A percentile compares a stretch with the other conserved stretches of the same genome.
phyloP scores from a whole-genome alignment of 2,888 invertebrate genomes.

The Odontothrips loti region DNA sequence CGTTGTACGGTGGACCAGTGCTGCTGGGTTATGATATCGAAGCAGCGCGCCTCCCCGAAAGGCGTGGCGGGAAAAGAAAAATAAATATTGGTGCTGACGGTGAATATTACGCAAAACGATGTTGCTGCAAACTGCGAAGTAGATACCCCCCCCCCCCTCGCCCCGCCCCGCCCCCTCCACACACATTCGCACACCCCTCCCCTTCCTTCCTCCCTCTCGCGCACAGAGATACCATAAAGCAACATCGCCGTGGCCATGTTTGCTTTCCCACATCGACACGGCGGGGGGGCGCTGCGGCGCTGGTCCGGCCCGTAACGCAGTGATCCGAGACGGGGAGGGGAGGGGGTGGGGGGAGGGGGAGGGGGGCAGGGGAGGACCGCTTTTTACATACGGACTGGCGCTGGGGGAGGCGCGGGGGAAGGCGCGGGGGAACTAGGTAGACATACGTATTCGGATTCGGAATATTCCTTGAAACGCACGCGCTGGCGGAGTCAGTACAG shows the following conservation, averaged over 20 bases:
- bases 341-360: background rate
- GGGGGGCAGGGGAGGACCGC: background rate
- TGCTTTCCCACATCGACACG: background rate
- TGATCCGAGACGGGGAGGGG: background rate
- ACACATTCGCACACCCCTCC: too few species aligned
- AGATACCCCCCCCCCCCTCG: too few species aligned
- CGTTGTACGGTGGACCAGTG: background rate
- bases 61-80: background rate
- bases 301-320: background rate
- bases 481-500: too few species aligned
- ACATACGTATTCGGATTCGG: too few species aligned
- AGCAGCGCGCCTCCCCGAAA: background rate
- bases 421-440: too few species aligned
- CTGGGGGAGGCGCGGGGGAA: background rate
- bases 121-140: too few species aligned
- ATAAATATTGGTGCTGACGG: slow-evolving; percentile 19
- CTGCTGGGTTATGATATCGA: background rate
- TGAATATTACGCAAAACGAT: slow-evolving; percentile 11
- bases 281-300: background rate
- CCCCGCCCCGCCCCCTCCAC: too few species aligned
- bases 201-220: too few species aligned
- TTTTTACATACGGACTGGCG: background rate
- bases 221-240: background rate
- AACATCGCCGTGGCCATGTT: background rate
- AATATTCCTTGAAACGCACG: too few species aligned